Evolutionary conservation across 53 echinoderm and acorn worm genomes (phyloP).

Genomic region (Luidia sarsii): DNA sequence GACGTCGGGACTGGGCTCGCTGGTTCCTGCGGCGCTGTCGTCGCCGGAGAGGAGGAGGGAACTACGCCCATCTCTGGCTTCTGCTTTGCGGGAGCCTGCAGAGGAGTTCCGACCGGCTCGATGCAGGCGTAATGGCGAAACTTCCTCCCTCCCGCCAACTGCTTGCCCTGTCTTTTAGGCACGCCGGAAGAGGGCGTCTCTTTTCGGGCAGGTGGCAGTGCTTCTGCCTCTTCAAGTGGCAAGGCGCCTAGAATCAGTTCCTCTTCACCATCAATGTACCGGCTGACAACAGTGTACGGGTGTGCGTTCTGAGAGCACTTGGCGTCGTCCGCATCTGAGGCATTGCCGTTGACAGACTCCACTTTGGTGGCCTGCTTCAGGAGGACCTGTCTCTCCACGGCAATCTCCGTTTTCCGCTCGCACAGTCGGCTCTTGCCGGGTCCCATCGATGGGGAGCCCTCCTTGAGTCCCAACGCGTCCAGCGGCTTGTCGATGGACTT

Average conservation of each 20-base stretch:
- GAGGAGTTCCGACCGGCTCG: conserved; percentile 66
- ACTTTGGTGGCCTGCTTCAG: conserved; percentile 40
- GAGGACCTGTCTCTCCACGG: conserved; percentile 51
- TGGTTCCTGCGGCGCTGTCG: too few relatives aligned
- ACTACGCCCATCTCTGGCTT: neutral
- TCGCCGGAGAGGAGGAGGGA: too few relatives aligned
- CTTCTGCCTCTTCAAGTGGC: conserved; percentile 32
- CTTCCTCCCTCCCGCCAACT: neutral
- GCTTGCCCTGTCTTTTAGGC: conserved; percentile 18
- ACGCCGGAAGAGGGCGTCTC: neutral
- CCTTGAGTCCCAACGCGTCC: neutral
- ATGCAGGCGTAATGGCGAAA: conserved; percentile 67
- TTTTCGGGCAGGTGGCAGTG: neutral
- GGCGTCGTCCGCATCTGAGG: neutral
- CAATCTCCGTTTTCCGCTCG: conserved; percentile 53
- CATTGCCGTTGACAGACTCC: neutral
- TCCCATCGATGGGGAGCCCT: neutral
- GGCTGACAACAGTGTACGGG: conserved; percentile 40
- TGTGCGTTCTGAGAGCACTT: neutral
- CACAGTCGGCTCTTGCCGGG: neutral
- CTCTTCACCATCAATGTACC: conserved; percentile 62
- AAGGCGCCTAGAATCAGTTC: conserved; percentile 65
- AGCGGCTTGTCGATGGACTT: conserved; percentile 18
- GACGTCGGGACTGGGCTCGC: neutral
- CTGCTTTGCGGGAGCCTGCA: conserved; percentile 8